Evolutionary conservation across 2,888 invertebrate species (phyloP), one percentile per base, ranked within the genome.

Genomic region (Fragum whitleyi): DNA sequence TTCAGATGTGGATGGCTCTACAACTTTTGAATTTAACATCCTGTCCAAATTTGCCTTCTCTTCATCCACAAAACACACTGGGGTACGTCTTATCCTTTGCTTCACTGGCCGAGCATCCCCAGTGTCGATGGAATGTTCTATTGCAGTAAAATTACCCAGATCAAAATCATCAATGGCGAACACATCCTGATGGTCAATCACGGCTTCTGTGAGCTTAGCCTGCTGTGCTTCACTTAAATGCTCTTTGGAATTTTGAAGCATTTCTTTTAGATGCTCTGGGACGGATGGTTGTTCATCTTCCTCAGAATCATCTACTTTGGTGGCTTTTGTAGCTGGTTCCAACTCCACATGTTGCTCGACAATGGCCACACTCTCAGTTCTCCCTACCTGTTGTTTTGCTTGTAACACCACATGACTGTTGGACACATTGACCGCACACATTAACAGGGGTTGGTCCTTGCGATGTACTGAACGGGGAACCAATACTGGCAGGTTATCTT

Each of bases 1-100:
- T 14, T 79, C 79, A n/a, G 81, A 81, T 11, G 28, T 26, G 0
- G 85, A 85, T 36, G 75, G 74, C 39, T 73, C 67, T 14, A 85
- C 78, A 11, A 78, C 79, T 14, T 74, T 72, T 3, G 79, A 76
- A 6, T 65, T 29, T 19, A 83, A 47, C 53, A 83, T 67, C 32
- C 6, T 65, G 21, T 26, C 19, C 14, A 23, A 23, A n/a, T 39
- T 29, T 21, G n/a, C 42, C 21, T 39, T 23, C 14, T 67, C 42
- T 14, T 23, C 67, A 21, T 39, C 11, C 2, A 67, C 14, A 23
- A 36, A 67, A 21, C 23, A n/a, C 19, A 23, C 21, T 23, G 36
- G 42, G 39, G 42, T 67, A 23, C 67, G 42, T n/a, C 42, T 32
- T 42, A 39, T 67, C 9, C 42, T 32, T 23, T 67, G 67, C n/a